A percentile compares a stretch with the other conserved stretches of the same genome.
Evolutionary conservation across 2,113 vertebrate genomes (phyloP).

Genomic region (Coregonus clupeaformis): DNA sequence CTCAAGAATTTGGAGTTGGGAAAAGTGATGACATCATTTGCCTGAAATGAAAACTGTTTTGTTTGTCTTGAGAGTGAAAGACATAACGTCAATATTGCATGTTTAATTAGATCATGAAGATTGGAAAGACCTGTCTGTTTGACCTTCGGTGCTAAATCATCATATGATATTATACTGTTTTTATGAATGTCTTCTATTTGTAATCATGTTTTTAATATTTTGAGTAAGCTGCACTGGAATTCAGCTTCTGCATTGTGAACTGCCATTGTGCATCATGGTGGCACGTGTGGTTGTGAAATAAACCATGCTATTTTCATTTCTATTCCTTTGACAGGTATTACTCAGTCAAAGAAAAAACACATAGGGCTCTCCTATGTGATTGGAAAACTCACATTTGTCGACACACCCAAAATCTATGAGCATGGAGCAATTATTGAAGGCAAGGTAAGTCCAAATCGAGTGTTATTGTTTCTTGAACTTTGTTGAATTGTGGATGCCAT

Average conservation of each 20-base stretch:
- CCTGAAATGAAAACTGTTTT: background rate
- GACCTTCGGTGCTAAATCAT: too few species aligned
- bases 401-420: conserved; percentile 58
- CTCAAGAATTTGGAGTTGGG: background rate
- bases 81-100: too few species aligned
- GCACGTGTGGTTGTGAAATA: too few species aligned
- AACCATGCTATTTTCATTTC: background rate
- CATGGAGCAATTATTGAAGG: conserved; percentile 45
- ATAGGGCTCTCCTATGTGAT: conserved; percentile 28
- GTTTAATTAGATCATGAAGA: too few species aligned
- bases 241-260: too few species aligned
- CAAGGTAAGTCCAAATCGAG: conserved; percentile 48
- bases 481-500: background rate
- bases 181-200: too few species aligned
- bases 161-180: too few species aligned
- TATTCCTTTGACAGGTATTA: conserved; percentile 35
- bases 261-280: too few species aligned
- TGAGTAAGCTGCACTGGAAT: too few species aligned
- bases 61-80: background rate
- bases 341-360: background rate
- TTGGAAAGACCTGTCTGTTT: too few species aligned
- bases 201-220: too few species aligned
- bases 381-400: conserved; percentile 62
- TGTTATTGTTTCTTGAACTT: background rate
- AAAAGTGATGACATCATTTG: background rate